Evolutionary conservation across 2,797 vertebrate genomes (phyloP).

Genomic region (Spinus olivaceus): DNA sequence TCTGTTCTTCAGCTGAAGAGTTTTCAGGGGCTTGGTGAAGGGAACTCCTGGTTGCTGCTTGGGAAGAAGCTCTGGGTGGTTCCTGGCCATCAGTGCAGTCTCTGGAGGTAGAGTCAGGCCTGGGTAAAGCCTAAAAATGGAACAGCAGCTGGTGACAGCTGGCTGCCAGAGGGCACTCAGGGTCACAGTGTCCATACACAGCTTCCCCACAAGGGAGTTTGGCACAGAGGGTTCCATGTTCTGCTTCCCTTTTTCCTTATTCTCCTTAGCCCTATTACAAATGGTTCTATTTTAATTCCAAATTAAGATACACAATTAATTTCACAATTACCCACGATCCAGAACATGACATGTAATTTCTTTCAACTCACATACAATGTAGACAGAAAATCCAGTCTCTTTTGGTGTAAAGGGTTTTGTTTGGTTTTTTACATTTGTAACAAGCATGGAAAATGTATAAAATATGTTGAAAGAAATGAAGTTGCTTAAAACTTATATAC

Average conservation of each 20-base stretch:
- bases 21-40: not conserved
- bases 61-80: not conserved
- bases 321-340: not conserved
- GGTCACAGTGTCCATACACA: not conserved
- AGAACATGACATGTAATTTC: not conserved
- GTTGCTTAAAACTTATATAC: not conserved
- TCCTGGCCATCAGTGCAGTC: fast-evolving
- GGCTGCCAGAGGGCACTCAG: not conserved
- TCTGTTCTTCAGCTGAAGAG: not conserved
- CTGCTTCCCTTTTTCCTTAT: not conserved
- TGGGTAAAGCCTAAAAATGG: not conserved
- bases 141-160: not conserved
- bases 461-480: not conserved
- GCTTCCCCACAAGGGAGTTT: not conserved
- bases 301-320: not conserved
- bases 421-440: not conserved
- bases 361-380: not conserved
- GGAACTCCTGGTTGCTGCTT: not conserved
- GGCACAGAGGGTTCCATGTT: not conserved
- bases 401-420: not conserved
- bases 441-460: not conserved
- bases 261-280: not conserved
- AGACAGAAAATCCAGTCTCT: not conserved
- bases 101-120: fast-evolving
- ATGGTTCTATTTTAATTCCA: not conserved